Base-by-base conservation (phyloP, 2,113 vertebrate genomes). In the Nerophis ophidion region DNA sequence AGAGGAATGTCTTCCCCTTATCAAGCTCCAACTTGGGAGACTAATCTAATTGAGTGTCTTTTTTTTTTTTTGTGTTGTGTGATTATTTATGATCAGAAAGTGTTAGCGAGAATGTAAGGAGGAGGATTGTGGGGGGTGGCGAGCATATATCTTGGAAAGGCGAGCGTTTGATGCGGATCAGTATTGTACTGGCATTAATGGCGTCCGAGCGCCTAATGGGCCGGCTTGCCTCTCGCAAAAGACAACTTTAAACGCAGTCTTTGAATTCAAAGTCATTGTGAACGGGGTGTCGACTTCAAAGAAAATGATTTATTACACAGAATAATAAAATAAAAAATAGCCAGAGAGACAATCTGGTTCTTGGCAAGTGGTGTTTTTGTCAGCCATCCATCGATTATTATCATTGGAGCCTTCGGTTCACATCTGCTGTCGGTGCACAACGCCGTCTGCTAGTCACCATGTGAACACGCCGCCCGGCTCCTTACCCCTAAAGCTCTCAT, bases 51-150 rank as follows among this genome's bases (percentile, higher is more conserved):
- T 88, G 84, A 88, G 76, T 83, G 83, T 86, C 84, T 86, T 86
- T 89, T 87, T 86, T 73, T 77, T 42, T 42, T 44, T 44, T 44
- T 44, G 40, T 44, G 40, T 78, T 80, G 64, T 80, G 84, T 86
- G 88, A 88, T 91, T 89, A 89, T 90, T 89, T 89, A 89, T 89
- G 85, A 90, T 89, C 81, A 88, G 79, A 88, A 88, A 88, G 84
- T 75, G 80, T 87, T 87, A 84, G 81, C 56, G 76, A 86, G 86
- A 84, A 88, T 86, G 79, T 84, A 16, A 16, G 38, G 11, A 16
- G 54, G 38, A 78, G 74, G 74, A 4, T 26, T 2, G 26, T 26
- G 26, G 26, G 26, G 26, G 26, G 26, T 26, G 26, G 26, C 26
- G 26, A 26, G 70, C 79, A 89, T 71, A 85, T 86, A 81, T 87